phyloP scores from a whole-genome alignment of 2,113 vertebrate genomes.

The Corythaixoides concolor region DNA sequence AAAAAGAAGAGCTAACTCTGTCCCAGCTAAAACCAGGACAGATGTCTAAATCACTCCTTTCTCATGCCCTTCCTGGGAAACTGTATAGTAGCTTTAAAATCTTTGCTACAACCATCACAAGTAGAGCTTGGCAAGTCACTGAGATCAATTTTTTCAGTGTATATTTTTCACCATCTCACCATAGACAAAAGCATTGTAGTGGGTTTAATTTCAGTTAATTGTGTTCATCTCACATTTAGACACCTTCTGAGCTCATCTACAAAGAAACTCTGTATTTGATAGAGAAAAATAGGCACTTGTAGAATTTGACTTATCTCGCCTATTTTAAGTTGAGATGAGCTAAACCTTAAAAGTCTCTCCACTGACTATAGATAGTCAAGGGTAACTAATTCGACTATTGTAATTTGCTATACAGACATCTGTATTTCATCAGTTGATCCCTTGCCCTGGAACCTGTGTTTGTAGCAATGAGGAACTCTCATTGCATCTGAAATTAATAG shows the following conservation, averaged over 20 bases:
- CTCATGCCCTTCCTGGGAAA: neutral
- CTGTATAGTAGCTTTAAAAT: neutral
- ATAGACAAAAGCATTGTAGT: neutral
- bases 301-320: neutral
- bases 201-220: neutral
- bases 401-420: neutral
- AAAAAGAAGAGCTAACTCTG: too few species aligned
- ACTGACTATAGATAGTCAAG: neutral
- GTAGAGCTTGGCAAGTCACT: neutral
- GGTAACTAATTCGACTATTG: neutral
- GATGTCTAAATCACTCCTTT: neutral
- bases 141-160: neutral
- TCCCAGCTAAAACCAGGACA: too few species aligned
- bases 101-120: neutral
- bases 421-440: neutral
- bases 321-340: neutral
- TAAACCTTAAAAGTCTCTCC: neutral
- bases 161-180: neutral
- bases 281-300: neutral
- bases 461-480: neutral
- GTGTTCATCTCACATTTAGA: neutral
- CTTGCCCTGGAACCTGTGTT: neutral
- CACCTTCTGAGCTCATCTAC: neutral
- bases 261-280: neutral
- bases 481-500: neutral